Percentiles rank a stretch among this genome's conserved stretches.
phyloP scores from a whole-genome alignment of 1,140 invertebrate species.

The Drusus annulatus region DNA sequence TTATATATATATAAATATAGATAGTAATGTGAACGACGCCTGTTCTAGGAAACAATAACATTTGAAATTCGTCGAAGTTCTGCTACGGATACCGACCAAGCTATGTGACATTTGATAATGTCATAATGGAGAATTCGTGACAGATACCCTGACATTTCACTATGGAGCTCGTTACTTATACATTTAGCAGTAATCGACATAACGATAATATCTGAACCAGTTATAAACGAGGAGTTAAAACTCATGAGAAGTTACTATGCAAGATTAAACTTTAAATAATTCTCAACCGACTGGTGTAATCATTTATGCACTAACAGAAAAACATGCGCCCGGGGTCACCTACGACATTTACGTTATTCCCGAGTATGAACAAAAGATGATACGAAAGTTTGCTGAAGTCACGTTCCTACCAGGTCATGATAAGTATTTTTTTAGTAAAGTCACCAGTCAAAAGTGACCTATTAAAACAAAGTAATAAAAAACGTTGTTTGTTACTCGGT shows the following conservation, averaged over 20 bases:
- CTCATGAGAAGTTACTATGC: not conserved
- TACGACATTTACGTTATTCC: not conserved
- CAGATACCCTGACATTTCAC: not conserved
- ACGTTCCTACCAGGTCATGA: not conserved
- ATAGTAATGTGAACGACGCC: no score
- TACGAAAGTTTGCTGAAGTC: slow-evolving; percentile 15
- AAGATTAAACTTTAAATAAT: not conserved
- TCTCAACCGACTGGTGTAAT: not conserved
- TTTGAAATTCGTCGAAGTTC: not conserved
- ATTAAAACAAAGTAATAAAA: not conserved
- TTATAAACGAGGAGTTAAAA: not conserved
- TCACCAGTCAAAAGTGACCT: not conserved
- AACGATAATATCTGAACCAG: not conserved
- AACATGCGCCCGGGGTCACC: not conserved
- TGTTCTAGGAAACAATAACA: slow-evolving; percentile 8
- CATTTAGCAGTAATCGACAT: slow-evolving; percentile 1
- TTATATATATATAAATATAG: no score
- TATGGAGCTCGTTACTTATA: not conserved
- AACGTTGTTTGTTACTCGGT: slow-evolving; percentile 8
- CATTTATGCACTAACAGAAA: not conserved
- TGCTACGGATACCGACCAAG: no score
- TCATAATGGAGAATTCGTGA: slow-evolving; percentile 9
- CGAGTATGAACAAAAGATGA: not conserved
- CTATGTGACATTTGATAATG: slow-evolving; percentile 5
- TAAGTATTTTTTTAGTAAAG: not conserved